phyloP scores from a whole-genome alignment of 2,797 vertebrate genomes.

The Trematocara caparti region DNA sequence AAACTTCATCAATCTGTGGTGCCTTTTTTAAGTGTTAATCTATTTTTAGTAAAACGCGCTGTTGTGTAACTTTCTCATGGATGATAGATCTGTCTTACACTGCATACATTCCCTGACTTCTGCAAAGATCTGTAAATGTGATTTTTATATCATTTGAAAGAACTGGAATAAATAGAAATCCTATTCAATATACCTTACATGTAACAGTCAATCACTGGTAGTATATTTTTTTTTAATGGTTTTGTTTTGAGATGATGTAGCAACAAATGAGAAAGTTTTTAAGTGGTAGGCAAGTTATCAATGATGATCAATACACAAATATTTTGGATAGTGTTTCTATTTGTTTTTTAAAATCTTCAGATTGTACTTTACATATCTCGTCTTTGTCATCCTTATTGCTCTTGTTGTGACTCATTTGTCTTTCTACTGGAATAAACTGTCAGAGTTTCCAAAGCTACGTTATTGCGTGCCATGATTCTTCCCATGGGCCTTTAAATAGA shows the following conservation, averaged over 20 bases:
- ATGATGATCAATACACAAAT: not conserved
- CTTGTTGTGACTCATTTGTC: not conserved
- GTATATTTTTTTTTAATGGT: not conserved
- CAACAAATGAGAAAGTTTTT: not conserved
- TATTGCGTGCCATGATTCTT: not conserved
- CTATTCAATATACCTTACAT: not conserved
- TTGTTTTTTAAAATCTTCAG: not conserved
- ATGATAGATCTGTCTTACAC: not conserved
- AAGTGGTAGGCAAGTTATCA: not conserved
- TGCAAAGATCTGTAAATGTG: not conserved
- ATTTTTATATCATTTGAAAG: not conserved
- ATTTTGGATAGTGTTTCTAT: not conserved
- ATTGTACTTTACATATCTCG: not conserved
- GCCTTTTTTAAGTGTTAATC: conserved; percentile 15
- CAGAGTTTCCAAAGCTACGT: not conserved
- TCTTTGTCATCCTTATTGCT: not conserved
- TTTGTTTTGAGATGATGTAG: not conserved
- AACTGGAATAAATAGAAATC: not conserved
- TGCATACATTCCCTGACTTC: not conserved
- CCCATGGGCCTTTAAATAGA: conserved; percentile 4
- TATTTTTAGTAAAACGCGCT: not conserved
- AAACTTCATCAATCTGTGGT: not conserved
- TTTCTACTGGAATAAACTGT: conserved; percentile 26
- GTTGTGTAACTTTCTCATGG: not conserved
- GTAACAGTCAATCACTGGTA: not conserved